A percentile compares a stretch with the other conserved stretches of the same genome.
These are phyloP conservation scores for Iguana delicatissima DNA, from an alignment of 2,797 vertebrate genomes.

Conservation along the genomic window DNA sequence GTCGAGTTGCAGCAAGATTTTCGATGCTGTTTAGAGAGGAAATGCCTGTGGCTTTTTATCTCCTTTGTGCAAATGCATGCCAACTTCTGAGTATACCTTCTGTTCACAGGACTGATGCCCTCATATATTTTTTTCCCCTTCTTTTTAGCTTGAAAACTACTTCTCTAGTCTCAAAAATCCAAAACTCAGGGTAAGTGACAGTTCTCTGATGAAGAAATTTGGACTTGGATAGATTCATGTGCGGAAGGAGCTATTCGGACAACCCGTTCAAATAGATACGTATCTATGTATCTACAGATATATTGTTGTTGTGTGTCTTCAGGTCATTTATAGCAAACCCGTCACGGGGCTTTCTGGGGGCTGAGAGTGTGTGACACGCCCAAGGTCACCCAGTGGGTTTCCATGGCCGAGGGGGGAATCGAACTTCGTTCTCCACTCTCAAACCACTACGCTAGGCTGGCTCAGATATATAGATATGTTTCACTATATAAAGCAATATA, in stretches of 20 bases:
- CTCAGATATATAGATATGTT: too few species aligned
- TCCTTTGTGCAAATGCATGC: conserved; percentile 15
- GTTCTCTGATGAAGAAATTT: not conserved
- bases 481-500: too few species aligned
- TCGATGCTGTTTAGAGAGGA: conserved; percentile 30
- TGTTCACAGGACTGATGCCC: not conserved
- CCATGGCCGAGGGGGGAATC: too few species aligned
- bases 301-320: too few species aligned
- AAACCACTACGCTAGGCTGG: too few species aligned
- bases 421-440: too few species aligned
- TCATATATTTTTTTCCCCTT: conserved; percentile 26
- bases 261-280: not conserved
- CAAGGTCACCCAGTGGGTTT: too few species aligned
- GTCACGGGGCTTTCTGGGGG: too few species aligned
- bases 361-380: too few species aligned
- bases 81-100: conserved; percentile 3
- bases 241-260: not conserved
- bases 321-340: too few species aligned
- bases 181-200: conserved; percentile 99
- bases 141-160: conserved; percentile 99
- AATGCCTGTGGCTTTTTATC: conserved; percentile 9
- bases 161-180: conserved; percentile 99
- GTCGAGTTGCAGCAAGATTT: not conserved
- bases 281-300: too few species aligned
- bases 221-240: not conserved